Evolutionary conservation across 2,797 vertebrate genomes (phyloP).

Genomic region (Odontamblyopus rebecca): DNA sequence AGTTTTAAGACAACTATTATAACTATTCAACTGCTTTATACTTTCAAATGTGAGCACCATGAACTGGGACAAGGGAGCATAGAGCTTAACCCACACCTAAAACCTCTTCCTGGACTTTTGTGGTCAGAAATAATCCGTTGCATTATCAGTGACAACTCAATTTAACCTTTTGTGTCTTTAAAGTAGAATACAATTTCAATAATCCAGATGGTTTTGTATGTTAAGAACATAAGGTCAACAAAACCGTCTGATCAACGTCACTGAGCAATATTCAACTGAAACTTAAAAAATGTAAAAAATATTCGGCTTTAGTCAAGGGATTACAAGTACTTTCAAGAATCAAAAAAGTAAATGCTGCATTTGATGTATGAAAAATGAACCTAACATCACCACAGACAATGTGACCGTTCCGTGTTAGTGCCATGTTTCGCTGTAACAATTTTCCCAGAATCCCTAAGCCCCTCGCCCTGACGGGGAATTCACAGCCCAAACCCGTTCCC

Average conservation of each 20-base stretch:
- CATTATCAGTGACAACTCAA: too few species aligned
- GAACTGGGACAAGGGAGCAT: neutral
- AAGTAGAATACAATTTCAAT: too few species aligned
- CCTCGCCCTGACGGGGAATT: constrained; percentile 65
- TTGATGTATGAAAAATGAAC: constrained; percentile 47
- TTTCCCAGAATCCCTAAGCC: constrained; percentile 67
- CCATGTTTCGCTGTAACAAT: constrained; percentile 60
- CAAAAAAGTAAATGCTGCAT: constrained; percentile 14
- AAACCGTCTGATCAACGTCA: neutral
- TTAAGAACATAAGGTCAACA: neutral
- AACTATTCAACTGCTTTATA: neutral
- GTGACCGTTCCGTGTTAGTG: constrained; percentile 66
- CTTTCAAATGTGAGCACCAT: neutral
- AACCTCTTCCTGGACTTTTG: neutral
- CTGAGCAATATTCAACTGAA: neutral
- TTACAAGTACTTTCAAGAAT: neutral
- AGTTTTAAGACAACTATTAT: neutral
- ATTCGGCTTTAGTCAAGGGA: neutral
- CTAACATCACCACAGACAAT: constrained; percentile 61
- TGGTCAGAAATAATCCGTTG: too few species aligned
- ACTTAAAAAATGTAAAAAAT: neutral
- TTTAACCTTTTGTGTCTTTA: too few species aligned
- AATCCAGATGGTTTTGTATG: too few species aligned
- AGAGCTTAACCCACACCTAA: neutral
- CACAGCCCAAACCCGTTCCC: constrained; percentile 69